These are phyloP conservation scores for Hystrix cristata DNA, from an alignment of 2,113 vertebrate species.

Conservation along the genomic window DNA sequence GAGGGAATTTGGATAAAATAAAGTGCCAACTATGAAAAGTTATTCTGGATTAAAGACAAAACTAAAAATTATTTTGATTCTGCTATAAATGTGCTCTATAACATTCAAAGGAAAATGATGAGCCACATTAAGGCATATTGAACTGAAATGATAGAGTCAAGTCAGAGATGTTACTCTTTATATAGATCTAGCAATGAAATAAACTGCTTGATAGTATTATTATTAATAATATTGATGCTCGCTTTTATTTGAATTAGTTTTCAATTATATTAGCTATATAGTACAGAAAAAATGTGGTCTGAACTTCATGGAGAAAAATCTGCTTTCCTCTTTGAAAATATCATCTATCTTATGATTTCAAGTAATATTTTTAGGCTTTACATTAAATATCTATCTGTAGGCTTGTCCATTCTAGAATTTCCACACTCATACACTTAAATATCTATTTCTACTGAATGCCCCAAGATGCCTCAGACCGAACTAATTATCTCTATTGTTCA, in stretches of 20 bases:
- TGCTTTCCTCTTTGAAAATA: slow-evolving; percentile 5
- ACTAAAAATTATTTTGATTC: slow-evolving; percentile 41
- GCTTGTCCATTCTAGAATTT: background rate
- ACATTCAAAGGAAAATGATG: background rate
- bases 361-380: background rate
- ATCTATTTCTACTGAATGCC: background rate
- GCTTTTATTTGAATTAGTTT: background rate
- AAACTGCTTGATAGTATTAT: background rate
- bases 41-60: slow-evolving; percentile 59
- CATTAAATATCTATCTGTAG: background rate
- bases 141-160: background rate
- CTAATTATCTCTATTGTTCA: background rate
- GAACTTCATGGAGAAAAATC: background rate
- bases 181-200: background rate
- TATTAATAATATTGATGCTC: background rate
- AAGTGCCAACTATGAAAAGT: background rate
- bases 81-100: slow-evolving; percentile 25
- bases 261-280: slow-evolving; percentile 19
- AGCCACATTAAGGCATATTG: background rate
- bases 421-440: slow-evolving; percentile 4
- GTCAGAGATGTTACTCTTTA: slow-evolving; percentile 7
- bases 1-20: slow-evolving; percentile 64
- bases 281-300: background rate
- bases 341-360: slow-evolving; percentile 11
- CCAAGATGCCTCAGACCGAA: background rate